Base-by-base conservation (phyloP, 2,113 vertebrate genomes). In the Papio anubis region DNA sequence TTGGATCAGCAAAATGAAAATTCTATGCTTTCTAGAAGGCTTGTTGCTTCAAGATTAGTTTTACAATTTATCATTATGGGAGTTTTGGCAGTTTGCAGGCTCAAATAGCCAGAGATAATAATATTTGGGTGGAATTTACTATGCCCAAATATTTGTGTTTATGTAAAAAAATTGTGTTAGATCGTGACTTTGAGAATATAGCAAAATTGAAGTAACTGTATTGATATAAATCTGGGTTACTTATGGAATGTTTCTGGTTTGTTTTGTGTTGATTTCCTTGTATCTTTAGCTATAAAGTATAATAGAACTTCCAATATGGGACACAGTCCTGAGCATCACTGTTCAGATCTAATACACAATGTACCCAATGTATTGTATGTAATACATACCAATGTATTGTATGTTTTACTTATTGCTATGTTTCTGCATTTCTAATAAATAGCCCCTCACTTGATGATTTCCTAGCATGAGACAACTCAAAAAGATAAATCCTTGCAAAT, bases 11-110 rank as follows among this genome's bases (percentile, higher is more conserved):
- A 52, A 59, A 94, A 78, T 55, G 23, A 73, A 92, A 92, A 35
- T 59, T 40, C 25, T 92, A 14, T n/a, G 8, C 10, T 8, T 70
- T 94, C 40, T 82, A 57, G n/a, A 92, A 82, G 68, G 7, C 1
- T 87, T 90, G 21, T 43, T 90, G 35, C 9, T 90, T 93, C 38
- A 90, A 57, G 48, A 89, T n/a, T 81, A 64, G 10, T 92, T 96
- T 89, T 72, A n/a, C 30, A 82, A 38, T 79, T 82, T 30, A 78
- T 52, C 48, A 50, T 38, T 79, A 35, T 38, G 25, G 38, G 1
- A 8, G 5, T 59, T 94, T 90, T 83, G 57, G n/a, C 52, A 66
- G 38, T 87, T 83, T 93, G 38, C 5, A 93, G 27, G 27, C 18
- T 82, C 21, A 48, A 55, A 66, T 1, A 91, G 38, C 7, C 9